Percentiles rank a stretch among this genome's conserved stretches.
phyloP scores from a whole-genome alignment of 92 coral and sea anemone genomes.

The Siderastrea radians region DNA sequence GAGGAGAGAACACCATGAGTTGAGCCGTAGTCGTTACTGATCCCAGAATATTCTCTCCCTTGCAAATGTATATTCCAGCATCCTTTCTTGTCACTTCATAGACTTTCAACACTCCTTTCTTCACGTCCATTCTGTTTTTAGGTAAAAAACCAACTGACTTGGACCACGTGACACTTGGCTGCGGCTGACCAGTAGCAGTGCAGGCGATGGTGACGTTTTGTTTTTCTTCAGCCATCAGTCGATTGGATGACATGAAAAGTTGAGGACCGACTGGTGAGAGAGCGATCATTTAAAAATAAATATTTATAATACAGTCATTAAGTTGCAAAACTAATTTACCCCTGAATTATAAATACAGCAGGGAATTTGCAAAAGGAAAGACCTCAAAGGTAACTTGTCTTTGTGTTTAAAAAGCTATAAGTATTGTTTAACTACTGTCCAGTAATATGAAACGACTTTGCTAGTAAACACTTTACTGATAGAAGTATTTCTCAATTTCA shows the following conservation, averaged over 20 bases:
- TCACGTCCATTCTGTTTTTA: neutral
- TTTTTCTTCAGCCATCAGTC: neutral
- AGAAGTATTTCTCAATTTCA: too few relatives aligned
- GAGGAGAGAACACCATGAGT: conserved; percentile 35
- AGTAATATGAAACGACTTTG: too few relatives aligned
- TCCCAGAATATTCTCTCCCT: conserved; percentile 34
- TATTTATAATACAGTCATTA: too few relatives aligned
- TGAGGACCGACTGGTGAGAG: neutral
- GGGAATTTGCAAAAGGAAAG: too few relatives aligned
- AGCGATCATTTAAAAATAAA: too few relatives aligned
- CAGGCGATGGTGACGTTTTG: neutral
- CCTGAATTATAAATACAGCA: too few relatives aligned
- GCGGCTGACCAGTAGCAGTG: conserved; percentile 3
- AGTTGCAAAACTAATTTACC: too few relatives aligned
- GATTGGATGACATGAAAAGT: neutral
- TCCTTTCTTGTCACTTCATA: conserved; percentile 18
- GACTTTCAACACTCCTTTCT: neutral
- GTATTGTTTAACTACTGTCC: too few relatives aligned
- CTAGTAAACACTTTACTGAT: too few relatives aligned
- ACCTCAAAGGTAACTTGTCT: too few relatives aligned
- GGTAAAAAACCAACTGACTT: neutral
- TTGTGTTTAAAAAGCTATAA: too few relatives aligned
- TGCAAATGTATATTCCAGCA: conserved; percentile 30
- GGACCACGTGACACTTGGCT: conserved; percentile 4
- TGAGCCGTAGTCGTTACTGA: conserved; percentile 18